Conservation (phyloP, 2,113 vertebrate species). For the Motacilla alba region DNA sequence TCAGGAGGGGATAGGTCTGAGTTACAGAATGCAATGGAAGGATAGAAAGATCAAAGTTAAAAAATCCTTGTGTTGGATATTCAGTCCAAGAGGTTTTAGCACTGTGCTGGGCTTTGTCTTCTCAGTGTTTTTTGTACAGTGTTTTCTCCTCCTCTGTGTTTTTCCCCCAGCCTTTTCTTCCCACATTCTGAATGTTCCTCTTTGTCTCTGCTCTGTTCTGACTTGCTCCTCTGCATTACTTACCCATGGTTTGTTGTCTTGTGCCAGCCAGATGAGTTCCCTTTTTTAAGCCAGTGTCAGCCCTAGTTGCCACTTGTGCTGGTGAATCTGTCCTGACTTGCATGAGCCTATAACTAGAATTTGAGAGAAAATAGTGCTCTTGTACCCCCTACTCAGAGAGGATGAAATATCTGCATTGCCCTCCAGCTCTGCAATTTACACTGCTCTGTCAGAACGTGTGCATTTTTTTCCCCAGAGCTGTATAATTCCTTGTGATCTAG, state of each 20-base stretch:
- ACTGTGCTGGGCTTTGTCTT: not conserved
- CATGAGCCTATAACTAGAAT: not conserved
- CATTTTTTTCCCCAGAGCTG: not conserved
- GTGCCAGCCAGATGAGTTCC: not conserved
- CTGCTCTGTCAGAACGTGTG: not conserved
- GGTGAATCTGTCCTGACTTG: not conserved
- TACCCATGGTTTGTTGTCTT: not conserved
- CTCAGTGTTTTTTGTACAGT: not conserved
- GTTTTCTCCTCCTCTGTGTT: not conserved
- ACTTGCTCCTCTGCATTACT: not conserved
- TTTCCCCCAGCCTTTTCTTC: not conserved
- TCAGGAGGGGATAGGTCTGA: not conserved
- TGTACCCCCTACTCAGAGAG: not conserved
- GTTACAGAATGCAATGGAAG: not conserved
- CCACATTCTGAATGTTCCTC: not conserved
- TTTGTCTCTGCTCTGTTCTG: not conserved
- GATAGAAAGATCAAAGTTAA: not conserved
- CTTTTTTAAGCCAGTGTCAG: not conserved
- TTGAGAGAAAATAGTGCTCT: not conserved
- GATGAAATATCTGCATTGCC: not conserved
- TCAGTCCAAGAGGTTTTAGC: not conserved
- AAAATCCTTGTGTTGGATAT: not conserved
- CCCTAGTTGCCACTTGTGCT: not conserved
- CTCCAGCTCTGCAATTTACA: not conserved
- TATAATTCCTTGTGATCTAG: not conserved